phyloP scores from a whole-genome alignment of 2,888 invertebrate species.

The Monopis laevigella region DNA sequence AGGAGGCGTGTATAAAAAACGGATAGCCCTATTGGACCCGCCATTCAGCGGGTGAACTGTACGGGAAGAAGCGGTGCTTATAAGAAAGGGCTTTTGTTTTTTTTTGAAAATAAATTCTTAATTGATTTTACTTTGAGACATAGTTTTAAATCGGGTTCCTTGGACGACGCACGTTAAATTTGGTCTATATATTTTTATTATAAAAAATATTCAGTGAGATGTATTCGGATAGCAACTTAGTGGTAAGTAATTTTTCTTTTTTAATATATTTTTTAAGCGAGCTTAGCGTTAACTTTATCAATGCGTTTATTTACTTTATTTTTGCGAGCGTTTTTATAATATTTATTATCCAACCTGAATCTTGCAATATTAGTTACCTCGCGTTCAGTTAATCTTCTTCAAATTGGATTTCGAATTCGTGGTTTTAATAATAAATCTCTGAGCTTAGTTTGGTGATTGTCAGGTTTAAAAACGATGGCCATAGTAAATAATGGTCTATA shows the following conservation, averaged over 20 bases:
- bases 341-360: too few species aligned
- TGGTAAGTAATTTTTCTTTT: slow-evolving; percentile 5
- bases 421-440: too few species aligned
- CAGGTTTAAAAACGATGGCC: too few species aligned
- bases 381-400: too few species aligned
- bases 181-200: neutral
- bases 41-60: slow-evolving; percentile 54
- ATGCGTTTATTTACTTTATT: too few species aligned
- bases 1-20: slow-evolving; percentile 64
- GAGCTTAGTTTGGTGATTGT: too few species aligned
- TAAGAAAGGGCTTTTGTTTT: slow-evolving; percentile 1
- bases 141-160: slow-evolving; percentile 5
- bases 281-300: too few species aligned
- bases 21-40: slow-evolving; percentile 50
- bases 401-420: too few species aligned
- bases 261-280: slow-evolving; percentile 1
- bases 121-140: slow-evolving; percentile 4
- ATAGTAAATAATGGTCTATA: too few species aligned
- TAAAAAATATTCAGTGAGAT: slow-evolving; percentile 5
- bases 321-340: too few species aligned
- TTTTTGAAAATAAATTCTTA: slow-evolving; percentile 1
- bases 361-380: too few species aligned
- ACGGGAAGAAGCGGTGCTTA: slow-evolving; percentile 23
- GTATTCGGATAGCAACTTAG: slow-evolving; percentile 5
- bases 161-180: slow-evolving; percentile 5